phyloP scores from a whole-genome alignment of 2,113 vertebrate species.

The Oostethus manadensis region DNA sequence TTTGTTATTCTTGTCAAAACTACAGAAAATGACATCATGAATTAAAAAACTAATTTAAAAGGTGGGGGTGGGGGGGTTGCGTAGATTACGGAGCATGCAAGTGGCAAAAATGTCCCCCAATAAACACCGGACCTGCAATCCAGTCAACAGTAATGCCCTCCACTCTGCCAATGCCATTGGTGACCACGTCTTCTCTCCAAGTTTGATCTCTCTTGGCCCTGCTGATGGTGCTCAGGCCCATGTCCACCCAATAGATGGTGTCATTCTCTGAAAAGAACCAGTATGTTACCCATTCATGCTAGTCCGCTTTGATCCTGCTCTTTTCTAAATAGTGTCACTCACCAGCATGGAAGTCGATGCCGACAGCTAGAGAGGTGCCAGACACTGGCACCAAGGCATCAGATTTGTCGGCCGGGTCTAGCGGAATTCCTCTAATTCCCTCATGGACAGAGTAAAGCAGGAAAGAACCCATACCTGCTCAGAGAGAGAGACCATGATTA shows the following conservation, averaged over 20 bases:
- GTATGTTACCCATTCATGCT: neutral
- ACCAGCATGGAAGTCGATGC: conserved; percentile 98
- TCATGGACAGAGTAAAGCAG: conserved; percentile 95
- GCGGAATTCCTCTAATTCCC: conserved; percentile 91
- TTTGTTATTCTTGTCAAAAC: neutral
- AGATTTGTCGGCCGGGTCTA: conserved; percentile 92
- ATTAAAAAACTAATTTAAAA: no score
- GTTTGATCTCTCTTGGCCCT: conserved; percentile 94
- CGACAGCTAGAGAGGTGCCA: conserved; percentile 90
- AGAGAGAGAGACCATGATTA: neutral
- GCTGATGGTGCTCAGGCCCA: conserved; percentile 95
- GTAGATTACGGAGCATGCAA: neutral
- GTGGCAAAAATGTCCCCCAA: neutral
- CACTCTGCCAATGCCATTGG: conserved; percentile 93
- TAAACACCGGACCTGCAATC: conserved; percentile 80
- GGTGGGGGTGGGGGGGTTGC: no score
- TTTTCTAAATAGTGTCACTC: conserved; percentile 16
- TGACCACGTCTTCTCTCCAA: conserved; percentile 93
- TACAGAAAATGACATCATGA: neutral
- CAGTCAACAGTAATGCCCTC: conserved; percentile 96
- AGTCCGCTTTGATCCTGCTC: no score
- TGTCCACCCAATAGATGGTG: conserved; percentile 98
- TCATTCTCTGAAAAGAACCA: conserved; percentile 81
- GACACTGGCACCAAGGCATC: conserved; percentile 94
- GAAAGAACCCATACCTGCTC: conserved; percentile 91